Evolutionary conservation across 2,888 invertebrate species (phyloP), one percentile per base, ranked within the genome.

Genomic region (Dermolepida albohirtum): DNA sequence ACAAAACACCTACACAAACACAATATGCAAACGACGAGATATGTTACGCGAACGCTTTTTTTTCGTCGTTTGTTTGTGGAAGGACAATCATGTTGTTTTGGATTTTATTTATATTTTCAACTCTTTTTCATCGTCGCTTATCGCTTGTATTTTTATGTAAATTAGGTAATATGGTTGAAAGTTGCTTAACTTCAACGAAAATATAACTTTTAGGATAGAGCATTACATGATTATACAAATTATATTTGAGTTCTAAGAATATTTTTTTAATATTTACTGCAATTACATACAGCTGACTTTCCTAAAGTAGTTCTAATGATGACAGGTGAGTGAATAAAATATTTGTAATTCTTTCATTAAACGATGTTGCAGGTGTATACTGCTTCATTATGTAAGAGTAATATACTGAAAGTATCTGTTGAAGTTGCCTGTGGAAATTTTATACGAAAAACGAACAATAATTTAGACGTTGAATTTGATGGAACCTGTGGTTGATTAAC

Each of bases 1-100:
- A 59, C 59, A 59, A 59, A 47, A 59, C 59, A 54, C 34, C 12
- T 39, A 74, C 73, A 73, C 72, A 72, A 74, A 77, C 74, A 68
- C 52, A 49, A 17, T 65, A 67, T 67, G 49, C 40, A 40, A 64
- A 59, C 39, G n/a, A 40, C 49, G 39, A 50, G 47, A 34, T 47
- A 43, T 43, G 29, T 65, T 43, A 17, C 39, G 49, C 11, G 27
- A 10, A 63, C 34, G 14, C 43, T 22, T 29, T 40, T 59, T 57
- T 34, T 34, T 10, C 34, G 34, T 34, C 34, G 34, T 34, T 54
- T 40, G 34, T 54, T 39, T 17, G 40, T 14, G 10, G 54, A 54
- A 39, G 54, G 54, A 54, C 16, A 39, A 34, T 40, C 39, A 54
- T 34, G 39, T 54, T 44, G 59, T 47, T 59, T 59, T 52, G 4